Evolutionary conservation across 2,888 invertebrate species (phyloP).

Genomic region (Stegophylla sp.): DNA sequence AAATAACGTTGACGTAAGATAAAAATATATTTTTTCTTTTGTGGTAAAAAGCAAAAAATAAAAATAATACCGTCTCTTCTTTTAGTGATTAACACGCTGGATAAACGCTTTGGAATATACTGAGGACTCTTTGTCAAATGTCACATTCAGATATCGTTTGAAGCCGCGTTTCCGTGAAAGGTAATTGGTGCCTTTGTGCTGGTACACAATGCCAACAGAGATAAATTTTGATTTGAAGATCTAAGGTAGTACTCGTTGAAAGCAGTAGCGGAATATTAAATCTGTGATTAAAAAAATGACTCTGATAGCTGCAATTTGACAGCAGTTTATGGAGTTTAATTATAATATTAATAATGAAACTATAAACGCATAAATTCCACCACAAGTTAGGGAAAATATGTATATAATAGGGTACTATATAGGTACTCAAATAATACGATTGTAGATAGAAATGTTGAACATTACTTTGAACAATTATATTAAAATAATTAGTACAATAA

Average conservation of each 20-base stretch:
- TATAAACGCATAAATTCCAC: background rate
- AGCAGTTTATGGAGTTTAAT: no score
- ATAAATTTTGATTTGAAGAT: background rate
- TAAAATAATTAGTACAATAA: no score
- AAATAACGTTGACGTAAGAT: no score
- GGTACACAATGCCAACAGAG: background rate
- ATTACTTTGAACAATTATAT: no score
- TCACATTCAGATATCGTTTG: slow-evolving; percentile 41
- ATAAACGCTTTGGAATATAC: background rate
- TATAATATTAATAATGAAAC: no score
- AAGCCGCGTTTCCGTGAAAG: slow-evolving; percentile 4
- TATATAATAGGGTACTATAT: no score
- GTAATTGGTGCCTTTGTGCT: slow-evolving; percentile 41
- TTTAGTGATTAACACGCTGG: background rate
- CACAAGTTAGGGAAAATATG: no score
- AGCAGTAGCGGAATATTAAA: background rate
- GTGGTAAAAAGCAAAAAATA: no score
- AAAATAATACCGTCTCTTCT: background rate
- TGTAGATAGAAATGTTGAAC: no score
- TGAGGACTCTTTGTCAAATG: slow-evolving; percentile 13
- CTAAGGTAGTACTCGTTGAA: background rate
- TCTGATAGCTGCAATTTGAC: background rate
- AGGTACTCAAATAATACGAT: no score
- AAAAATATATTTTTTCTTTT: no score
- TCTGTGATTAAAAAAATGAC: background rate